Conservation (phyloP, 2,113 vertebrate species). For the Serinus canaria region DNA sequence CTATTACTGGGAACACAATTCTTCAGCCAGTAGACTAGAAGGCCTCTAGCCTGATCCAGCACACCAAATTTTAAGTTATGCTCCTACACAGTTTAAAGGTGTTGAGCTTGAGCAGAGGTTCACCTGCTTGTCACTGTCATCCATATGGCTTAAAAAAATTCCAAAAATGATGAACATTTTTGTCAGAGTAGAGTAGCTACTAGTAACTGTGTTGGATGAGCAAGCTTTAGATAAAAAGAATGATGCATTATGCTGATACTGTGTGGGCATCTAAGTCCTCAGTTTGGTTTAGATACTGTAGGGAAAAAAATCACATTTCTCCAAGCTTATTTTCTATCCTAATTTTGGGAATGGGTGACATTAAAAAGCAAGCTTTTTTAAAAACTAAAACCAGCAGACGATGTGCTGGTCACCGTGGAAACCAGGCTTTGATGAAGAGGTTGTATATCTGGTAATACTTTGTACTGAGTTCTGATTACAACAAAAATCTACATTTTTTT, state of each 20-base stretch:
- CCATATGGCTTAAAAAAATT: background rate
- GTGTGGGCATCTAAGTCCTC: background rate
- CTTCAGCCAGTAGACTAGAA: background rate
- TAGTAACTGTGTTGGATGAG: background rate
- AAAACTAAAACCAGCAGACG: background rate
- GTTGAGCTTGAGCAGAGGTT: background rate
- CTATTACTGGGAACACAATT: background rate
- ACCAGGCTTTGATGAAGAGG: background rate
- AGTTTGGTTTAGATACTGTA: background rate
- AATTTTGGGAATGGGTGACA: background rate
- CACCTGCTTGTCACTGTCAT: background rate
- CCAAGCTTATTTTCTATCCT: background rate
- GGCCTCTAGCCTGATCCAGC: background rate
- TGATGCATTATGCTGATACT: background rate
- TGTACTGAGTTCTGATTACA: background rate
- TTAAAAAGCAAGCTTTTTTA: background rate
- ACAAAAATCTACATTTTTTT: background rate
- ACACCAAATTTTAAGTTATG: background rate
- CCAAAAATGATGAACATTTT: background rate
- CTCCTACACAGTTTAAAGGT: background rate
- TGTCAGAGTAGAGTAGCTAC: background rate
- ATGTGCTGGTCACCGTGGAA: conserved; percentile 18
- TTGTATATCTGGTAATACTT: background rate
- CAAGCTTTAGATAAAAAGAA: background rate
- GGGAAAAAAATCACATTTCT: background rate